Conservation (phyloP, 2,888 invertebrate genomes). For the Chesias legatella region DNA sequence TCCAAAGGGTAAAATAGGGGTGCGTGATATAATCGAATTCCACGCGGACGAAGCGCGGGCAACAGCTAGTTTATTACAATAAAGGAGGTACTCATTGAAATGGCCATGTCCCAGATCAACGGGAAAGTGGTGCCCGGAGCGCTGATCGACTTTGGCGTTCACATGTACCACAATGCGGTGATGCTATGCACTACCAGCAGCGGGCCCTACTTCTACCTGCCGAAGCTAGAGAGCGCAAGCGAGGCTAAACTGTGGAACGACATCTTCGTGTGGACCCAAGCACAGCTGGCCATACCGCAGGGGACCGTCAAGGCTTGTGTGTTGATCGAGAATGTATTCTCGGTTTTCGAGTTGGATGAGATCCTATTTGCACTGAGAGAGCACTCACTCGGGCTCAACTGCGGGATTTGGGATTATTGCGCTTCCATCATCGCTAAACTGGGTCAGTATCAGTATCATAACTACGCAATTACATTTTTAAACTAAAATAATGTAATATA, state of each 20-base stretch:
- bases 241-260: constrained; percentile 86
- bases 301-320: constrained; percentile 86
- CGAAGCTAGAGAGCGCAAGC: constrained; percentile 83
- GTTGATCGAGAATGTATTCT: constrained; percentile 85
- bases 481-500: too few species aligned
- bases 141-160: constrained; percentile 84
- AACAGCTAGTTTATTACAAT: too few species aligned
- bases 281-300: constrained; percentile 73
- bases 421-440: constrained; percentile 84
- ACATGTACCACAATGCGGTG: constrained; percentile 83
- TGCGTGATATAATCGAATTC: too few species aligned
- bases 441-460: constrained; percentile 53
- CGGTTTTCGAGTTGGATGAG: constrained; percentile 85
- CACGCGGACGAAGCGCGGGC: too few species aligned
- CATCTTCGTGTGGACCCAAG: constrained; percentile 83
- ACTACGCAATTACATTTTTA: too few species aligned
- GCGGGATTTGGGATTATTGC: constrained; percentile 88
- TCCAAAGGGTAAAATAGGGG: too few species aligned
- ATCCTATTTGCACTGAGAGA: constrained; percentile 83
- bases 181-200: constrained; percentile 74
- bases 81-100: background rate
- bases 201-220: constrained; percentile 86
- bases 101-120: constrained; percentile 62
- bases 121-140: constrained; percentile 83
- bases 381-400: constrained; percentile 85